A percentile compares a stretch with the other conserved stretches of the same genome.
These are phyloP conservation scores for Ommatoiulus sabulosus DNA, from an alignment of 2,888 invertebrate genomes.

Conservation along the genomic window DNA sequence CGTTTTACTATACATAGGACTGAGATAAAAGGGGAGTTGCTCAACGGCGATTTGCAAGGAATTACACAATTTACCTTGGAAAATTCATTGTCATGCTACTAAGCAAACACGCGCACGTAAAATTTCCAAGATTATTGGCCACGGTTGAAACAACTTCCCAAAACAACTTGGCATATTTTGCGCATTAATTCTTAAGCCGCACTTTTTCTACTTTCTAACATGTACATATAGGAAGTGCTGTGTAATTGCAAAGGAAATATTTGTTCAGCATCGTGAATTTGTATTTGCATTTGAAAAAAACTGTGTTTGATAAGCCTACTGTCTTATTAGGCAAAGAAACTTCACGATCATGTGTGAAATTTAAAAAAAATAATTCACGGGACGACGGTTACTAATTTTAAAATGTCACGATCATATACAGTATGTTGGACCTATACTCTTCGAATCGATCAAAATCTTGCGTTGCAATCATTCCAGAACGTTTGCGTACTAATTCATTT, in stretches of 20 bases:
- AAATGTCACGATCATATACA: background rate
- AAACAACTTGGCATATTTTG: conserved; percentile 4
- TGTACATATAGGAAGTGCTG: background rate
- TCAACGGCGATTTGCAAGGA: background rate
- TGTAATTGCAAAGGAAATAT: conserved; percentile 18
- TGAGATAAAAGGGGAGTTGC: too few relatives aligned
- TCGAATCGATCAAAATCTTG: background rate
- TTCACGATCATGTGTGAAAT: background rate
- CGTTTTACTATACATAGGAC: too few relatives aligned
- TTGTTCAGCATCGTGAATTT: conserved; percentile 6
- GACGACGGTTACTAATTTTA: background rate
- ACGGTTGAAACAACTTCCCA: conserved; percentile 28
- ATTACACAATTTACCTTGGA: conserved; percentile 13
- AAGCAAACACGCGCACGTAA: background rate
- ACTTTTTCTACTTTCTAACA: background rate
- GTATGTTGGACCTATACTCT: too few relatives aligned
- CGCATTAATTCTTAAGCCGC: background rate
- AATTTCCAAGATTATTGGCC: background rate
- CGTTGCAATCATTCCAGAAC: too few relatives aligned
- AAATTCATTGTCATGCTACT: conserved; percentile 23
- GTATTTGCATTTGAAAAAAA: background rate
- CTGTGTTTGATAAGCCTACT: background rate
- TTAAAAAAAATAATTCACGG: background rate
- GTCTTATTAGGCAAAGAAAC: background rate
- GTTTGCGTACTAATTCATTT: too few relatives aligned